These are phyloP conservation scores for Glomeris marginata DNA, from an alignment of 2,888 invertebrate genomes.

Conservation along the genomic window DNA sequence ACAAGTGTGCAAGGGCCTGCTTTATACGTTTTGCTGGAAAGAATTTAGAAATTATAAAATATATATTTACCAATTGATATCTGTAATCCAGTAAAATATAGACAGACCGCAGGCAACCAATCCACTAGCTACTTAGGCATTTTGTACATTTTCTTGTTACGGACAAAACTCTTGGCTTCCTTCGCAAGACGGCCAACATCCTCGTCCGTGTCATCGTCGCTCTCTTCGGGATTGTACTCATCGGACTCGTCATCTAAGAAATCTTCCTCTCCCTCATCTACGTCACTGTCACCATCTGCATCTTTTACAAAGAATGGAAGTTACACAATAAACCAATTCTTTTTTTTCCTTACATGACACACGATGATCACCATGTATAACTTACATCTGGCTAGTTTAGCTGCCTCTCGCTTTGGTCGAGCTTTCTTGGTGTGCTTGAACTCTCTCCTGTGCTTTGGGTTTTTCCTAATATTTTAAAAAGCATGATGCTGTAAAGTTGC, in stretches of 20 bases:
- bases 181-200: conserved; percentile 17
- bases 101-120: too few relatives aligned
- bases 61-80: too few relatives aligned
- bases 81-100: too few relatives aligned
- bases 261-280: conserved; percentile 12
- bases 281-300: conserved; percentile 7
- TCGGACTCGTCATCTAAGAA: conserved; percentile 12
- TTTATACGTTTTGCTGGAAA: too few relatives aligned
- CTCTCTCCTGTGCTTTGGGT: conserved; percentile 16
- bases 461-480: conserved; percentile 16
- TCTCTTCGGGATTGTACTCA: conserved; percentile 6
- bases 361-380: conserved; percentile 3
- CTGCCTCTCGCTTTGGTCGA: conserved; percentile 18
- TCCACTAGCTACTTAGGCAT: neutral
- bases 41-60: too few relatives aligned
- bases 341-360: neutral
- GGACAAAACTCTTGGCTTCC: conserved; percentile 9
- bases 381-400: conserved; percentile 16
- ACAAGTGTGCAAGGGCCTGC: too few relatives aligned
- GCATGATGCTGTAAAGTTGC: neutral
- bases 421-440: conserved; percentile 18
- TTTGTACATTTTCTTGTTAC: conserved; percentile 9
- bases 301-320: neutral
- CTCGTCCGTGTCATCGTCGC: conserved; percentile 16
- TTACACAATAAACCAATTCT: conserved; percentile 2